Conservation (phyloP, 2,888 invertebrate species). For the Acrobasis suavella region DNA sequence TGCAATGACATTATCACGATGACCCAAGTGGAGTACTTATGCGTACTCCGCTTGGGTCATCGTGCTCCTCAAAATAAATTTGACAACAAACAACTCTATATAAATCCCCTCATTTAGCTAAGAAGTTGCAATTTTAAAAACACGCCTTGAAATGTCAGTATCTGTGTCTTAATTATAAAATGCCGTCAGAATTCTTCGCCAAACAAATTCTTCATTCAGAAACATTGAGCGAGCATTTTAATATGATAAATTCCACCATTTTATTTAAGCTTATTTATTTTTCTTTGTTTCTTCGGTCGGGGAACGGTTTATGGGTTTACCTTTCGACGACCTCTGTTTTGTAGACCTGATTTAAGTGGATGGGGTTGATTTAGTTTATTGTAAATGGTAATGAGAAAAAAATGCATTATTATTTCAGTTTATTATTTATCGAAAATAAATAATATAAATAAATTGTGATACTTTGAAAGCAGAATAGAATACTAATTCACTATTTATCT, state of each 20-base stretch:
- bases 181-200: slow-evolving; percentile 29
- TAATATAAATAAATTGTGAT: too few species aligned
- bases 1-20: too few species aligned
- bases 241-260: slow-evolving; percentile 7
- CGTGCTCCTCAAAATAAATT: too few species aligned
- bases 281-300: not conserved
- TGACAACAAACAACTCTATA: slow-evolving; percentile 20
- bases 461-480: too few species aligned
- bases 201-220: slow-evolving; percentile 28
- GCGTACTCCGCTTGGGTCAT: too few species aligned
- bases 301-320: slow-evolving; percentile 4
- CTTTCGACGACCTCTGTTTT: not conserved
- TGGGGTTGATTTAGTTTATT: not conserved
- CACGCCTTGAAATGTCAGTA: slow-evolving; percentile 25
- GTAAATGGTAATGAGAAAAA: not conserved
- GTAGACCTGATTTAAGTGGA: not conserved
- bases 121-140: slow-evolving; percentile 17
- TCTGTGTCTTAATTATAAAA: slow-evolving; percentile 31
- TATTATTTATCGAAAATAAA: too few species aligned
- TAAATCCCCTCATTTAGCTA: slow-evolving; percentile 19
- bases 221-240: slow-evolving; percentile 11
- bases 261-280: slow-evolving; percentile 14
- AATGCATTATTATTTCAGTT: not conserved
- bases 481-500: too few species aligned
- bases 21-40: too few species aligned